Evolutionary conservation across 2,888 invertebrate genomes (phyloP).

Genomic region (Drosophila kanekoi): DNA sequence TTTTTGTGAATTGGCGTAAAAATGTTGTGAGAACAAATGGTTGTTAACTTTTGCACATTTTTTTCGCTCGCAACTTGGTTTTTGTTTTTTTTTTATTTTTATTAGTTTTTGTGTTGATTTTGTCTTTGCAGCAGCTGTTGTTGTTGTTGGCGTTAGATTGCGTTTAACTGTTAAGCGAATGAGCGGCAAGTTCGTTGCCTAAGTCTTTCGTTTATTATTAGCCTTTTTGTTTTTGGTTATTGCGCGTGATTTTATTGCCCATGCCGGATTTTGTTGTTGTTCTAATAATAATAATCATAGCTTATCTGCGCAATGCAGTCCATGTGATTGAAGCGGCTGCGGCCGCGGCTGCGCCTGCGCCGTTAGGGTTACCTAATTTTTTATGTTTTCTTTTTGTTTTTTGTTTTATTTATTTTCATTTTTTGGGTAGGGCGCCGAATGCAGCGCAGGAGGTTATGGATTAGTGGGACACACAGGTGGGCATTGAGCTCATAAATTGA

Average conservation of each 20-base stretch:
- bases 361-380: slow-evolving; percentile 56
- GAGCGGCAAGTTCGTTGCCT: slow-evolving; percentile 53
- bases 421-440: slow-evolving; percentile 64
- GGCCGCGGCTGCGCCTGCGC: slow-evolving; percentile 51
- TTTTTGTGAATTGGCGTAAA: slow-evolving; percentile 80
- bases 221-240: slow-evolving; percentile 8
- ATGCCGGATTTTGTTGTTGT: slow-evolving; percentile 16
- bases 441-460: slow-evolving; percentile 44
- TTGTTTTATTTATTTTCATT: slow-evolving; percentile 18
- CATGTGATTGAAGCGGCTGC: slow-evolving; percentile 39
- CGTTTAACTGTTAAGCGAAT: slow-evolving; percentile 67
- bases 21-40: slow-evolving; percentile 81
- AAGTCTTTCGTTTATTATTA: slow-evolving; percentile 41
- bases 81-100: slow-evolving; percentile 23
- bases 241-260: slow-evolving; percentile 52
- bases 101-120: slow-evolving; percentile 52
- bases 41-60: slow-evolving; percentile 78
- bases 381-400: slow-evolving; percentile 23
- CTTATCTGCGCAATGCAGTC: slow-evolving; percentile 48
- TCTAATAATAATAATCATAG: slow-evolving; percentile 67
- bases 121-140: slow-evolving; percentile 37
- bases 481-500: slow-evolving; percentile 52
- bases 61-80: slow-evolving; percentile 46
- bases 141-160: slow-evolving; percentile 57
- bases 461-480: slow-evolving; percentile 59